Evolutionary conservation across 2,113 vertebrate species (phyloP).

Genomic region (Platysternon megacephalum): DNA sequence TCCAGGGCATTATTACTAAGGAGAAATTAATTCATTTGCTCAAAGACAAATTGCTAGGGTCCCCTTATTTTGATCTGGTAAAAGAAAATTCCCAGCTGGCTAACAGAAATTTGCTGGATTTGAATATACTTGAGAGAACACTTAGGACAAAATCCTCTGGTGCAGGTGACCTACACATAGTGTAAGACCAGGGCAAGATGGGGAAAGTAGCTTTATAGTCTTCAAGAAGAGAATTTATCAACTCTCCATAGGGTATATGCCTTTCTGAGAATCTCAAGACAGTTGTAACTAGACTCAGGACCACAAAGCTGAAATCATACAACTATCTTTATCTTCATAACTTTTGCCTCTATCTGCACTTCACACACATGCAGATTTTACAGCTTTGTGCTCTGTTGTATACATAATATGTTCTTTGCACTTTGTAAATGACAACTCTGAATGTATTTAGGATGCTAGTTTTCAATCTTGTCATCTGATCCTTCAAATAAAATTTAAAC

Average conservation of each 20-base stretch:
- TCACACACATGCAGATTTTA: not conserved
- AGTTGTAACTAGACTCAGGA: not conserved
- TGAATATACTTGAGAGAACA: conserved; percentile 33
- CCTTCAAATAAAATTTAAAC: not conserved
- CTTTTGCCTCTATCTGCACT: not conserved
- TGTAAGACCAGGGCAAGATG: not conserved
- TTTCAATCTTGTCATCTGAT: not conserved
- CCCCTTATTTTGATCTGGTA: not conserved
- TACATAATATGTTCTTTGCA: not conserved
- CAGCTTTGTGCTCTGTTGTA: not conserved
- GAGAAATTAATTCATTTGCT: conserved; percentile 31
- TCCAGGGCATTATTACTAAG: conserved; percentile 14
- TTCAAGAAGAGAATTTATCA: not conserved
- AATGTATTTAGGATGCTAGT: not conserved
- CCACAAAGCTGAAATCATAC: not conserved
- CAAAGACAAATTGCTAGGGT: conserved; percentile 34
- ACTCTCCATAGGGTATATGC: not conserved
- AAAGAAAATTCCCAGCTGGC: not conserved
- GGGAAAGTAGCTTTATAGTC: not conserved
- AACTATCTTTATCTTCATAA: not conserved
- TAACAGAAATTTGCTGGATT: not conserved
- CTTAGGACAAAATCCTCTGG: not conserved
- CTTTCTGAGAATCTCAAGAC: not conserved
- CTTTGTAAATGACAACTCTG: not conserved
- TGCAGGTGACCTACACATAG: not conserved